These are phyloP conservation scores for Siniperca undulata DNA, from an alignment of 2,797 vertebrate genomes.

Conservation along the genomic window DNA sequence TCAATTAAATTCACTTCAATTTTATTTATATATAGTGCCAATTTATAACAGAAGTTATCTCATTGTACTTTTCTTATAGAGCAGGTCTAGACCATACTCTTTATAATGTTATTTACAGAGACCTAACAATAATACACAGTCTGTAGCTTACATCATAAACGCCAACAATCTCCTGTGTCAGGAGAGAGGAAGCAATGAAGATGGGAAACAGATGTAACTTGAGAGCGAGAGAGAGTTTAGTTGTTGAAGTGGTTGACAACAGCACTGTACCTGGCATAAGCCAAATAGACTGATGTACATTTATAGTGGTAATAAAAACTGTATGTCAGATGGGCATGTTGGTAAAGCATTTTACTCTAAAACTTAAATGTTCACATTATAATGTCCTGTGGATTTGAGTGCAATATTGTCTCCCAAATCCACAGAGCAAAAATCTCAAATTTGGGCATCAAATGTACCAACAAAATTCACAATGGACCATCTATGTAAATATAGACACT, in stretches of 20 bases:
- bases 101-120: no score
- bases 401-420: neutral
- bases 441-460: neutral
- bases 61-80: no score
- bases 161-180: conserved; percentile 66
- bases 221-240: conserved; percentile 25
- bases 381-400: neutral
- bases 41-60: no score
- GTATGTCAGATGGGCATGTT: neutral
- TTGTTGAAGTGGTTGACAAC: conserved; percentile 57
- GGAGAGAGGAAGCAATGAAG: conserved; percentile 61
- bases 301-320: neutral
- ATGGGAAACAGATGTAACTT: conserved; percentile 81
- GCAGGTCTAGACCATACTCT: no score
- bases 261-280: conserved; percentile 21
- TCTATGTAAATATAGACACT: conserved; percentile 70
- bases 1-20: no score
- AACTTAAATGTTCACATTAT: neutral
- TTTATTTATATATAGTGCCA: no score
- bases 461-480: neutral
- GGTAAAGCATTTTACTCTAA: neutral
- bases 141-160: conserved; percentile 64
- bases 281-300: neutral
- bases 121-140: conserved; percentile 30
- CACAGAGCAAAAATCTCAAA: conserved; percentile 3